These are phyloP conservation scores for Diadumene lineata DNA, from an alignment of 92 coral and sea anemone genomes.

Conservation along the genomic window DNA sequence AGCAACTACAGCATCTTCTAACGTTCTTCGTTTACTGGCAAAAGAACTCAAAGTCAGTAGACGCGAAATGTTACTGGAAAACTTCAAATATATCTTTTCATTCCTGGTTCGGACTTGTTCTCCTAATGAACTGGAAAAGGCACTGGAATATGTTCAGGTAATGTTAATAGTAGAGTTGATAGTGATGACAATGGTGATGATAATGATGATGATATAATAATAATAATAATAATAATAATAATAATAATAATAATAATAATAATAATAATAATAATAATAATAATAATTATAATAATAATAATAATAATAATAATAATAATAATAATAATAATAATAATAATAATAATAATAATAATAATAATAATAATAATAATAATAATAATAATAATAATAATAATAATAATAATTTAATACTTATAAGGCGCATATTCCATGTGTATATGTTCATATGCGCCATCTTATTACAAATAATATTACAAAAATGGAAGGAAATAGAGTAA, in stretches of 20 bases:
- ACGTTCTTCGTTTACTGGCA: constrained; percentile 79
- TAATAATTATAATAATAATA: background rate
- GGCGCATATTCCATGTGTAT: too few species aligned
- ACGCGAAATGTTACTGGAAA: constrained; percentile 86
- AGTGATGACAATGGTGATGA: background rate
- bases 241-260: background rate
- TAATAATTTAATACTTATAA: too few species aligned
- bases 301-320: background rate
- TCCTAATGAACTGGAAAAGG: constrained; percentile 86
- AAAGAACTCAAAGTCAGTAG: constrained; percentile 84
- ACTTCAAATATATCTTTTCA: constrained; percentile 94
- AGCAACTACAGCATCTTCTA: constrained; percentile 81
- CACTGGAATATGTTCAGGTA: constrained; percentile 95
- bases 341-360: constrained; percentile 4
- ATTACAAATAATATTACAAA: too few species aligned
- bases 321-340: background rate
- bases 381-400: too few species aligned
- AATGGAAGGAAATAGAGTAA: too few species aligned
- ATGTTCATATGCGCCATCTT: too few species aligned
- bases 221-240: background rate
- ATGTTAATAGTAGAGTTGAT: background rate
- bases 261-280: constrained; percentile 4
- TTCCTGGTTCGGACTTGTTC: constrained; percentile 95
- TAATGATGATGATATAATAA: background rate
- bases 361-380: too few species aligned